Base-by-base conservation (phyloP, 2,888 invertebrate genomes). In the Folsomia candida region DNA sequence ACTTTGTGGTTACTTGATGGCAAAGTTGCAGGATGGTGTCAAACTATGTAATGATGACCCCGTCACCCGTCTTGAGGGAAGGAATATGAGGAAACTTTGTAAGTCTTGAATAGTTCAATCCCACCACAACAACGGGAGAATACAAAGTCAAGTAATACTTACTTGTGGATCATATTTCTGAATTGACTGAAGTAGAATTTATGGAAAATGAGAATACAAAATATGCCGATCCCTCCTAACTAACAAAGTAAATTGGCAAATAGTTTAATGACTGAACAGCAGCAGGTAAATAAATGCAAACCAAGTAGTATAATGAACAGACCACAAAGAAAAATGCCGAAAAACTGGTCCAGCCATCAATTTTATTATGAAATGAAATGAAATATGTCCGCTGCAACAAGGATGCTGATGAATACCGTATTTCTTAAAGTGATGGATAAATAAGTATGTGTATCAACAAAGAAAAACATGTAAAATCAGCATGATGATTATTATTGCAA, bases 251-350 rank as follows among this genome's bases (percentile, higher is more conserved):
- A 37, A 37, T 37, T 37, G 37, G 6, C 37, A 37, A 37, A 37
- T 37, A 20, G 54, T 22, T 54, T 20, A 54, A 54, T 54, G 54
- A 54, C 54, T 54, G 54, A 20, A 6, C 22, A 20, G 6, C 54
- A 54, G 22, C 18, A 22, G 54, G 54, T 54, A 54, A 54, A 54
- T 54, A n/a, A 54, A 54, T 54, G 54, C n/a, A 54, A 54, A n/a
- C 20, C 6, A 54, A 22, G 54, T 54, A 54, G 22, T n/a, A 14
- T 37, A 37, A 37, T 37, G 37, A 37, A 37, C 37, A 37, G n/a
- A 54, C 54, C 54, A 14, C 54, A 54, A 54, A 54, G 54, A n/a
- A 37, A 54, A 54, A 54, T 54, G 54, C 54, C 54, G 54, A 54
- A 54, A 54, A 54, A 54, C 54, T 54, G 54, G 54, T 54, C 22